phyloP scores from a whole-genome alignment of 2,797 vertebrate genomes.

The Amblyraja radiata region DNA sequence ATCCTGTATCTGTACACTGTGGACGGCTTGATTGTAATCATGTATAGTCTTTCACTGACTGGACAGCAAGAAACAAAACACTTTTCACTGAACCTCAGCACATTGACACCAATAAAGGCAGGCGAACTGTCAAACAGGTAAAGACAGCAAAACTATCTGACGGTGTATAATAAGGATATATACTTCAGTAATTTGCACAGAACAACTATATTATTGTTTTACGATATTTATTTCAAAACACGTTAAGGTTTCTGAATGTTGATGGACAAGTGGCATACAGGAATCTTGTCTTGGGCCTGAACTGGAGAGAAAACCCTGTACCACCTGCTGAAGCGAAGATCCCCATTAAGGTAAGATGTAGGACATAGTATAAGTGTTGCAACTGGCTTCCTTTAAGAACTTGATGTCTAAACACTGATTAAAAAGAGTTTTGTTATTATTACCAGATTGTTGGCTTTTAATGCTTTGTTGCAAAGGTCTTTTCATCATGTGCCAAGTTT shows the following conservation, averaged over 20 bases:
- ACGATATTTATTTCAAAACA: conserved; percentile 10
- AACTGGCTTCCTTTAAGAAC: background rate
- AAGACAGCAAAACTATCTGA: background rate
- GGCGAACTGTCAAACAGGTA: no score
- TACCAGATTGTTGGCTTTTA: background rate
- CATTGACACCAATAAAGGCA: no score
- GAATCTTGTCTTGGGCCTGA: conserved; percentile 65
- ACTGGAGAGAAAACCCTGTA: conserved; percentile 68
- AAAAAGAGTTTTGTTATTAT: background rate
- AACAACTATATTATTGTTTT: background rate
- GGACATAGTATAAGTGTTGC: background rate
- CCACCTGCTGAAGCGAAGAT: conserved; percentile 48
- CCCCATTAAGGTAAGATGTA: conserved; percentile 63
- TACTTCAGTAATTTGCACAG: background rate
- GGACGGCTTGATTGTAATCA: no score
- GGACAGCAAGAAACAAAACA: no score
- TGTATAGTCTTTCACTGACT: no score
- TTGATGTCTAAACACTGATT: background rate
- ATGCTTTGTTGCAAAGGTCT: background rate
- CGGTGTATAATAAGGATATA: background rate
- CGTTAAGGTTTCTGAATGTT: conserved; percentile 67
- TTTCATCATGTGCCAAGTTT: background rate
- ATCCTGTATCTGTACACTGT: no score
- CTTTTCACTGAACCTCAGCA: no score
- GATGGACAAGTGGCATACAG: conserved; percentile 69